These are phyloP conservation scores for Hydrochoerus hydrochaeris DNA, from an alignment of 2,113 vertebrate genomes.

Conservation along the genomic window DNA sequence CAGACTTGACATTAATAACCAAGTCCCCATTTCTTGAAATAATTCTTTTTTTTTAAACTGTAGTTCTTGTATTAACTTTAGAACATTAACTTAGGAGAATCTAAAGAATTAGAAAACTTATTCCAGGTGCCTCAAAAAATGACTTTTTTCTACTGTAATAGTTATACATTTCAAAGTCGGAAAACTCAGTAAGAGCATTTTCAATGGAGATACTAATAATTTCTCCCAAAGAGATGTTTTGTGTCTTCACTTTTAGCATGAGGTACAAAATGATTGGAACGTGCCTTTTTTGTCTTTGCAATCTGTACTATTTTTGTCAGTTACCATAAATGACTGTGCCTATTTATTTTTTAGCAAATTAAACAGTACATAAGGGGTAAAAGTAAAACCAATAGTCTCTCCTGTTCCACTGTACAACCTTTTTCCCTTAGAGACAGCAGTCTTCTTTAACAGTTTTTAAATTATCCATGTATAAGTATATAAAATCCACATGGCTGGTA, in stretches of 20 bases:
- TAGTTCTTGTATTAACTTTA: background rate
- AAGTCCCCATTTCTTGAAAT: background rate
- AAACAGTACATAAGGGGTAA: background rate
- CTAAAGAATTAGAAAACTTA: background rate
- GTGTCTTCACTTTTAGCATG: background rate
- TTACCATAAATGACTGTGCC: background rate
- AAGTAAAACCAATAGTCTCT: background rate
- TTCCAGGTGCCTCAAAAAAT: background rate
- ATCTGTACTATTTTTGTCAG: background rate
- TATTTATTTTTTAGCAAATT: background rate
- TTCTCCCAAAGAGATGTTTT: background rate
- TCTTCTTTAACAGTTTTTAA: background rate
- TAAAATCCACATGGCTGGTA: background rate
- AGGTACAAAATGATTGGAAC: background rate
- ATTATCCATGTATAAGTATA: background rate
- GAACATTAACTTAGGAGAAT: background rate
- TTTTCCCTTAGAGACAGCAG: too few species aligned
- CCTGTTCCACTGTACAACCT: background rate
- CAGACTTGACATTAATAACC: background rate
- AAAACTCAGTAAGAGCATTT: background rate
- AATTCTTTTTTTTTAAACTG: background rate
- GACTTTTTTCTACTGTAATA: background rate
- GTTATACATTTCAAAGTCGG: conserved; percentile 33
- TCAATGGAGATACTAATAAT: background rate
- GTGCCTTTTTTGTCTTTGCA: background rate